Evolutionary conservation across 2,888 invertebrate genomes (phyloP).

Genomic region (Julus scandinavius): DNA sequence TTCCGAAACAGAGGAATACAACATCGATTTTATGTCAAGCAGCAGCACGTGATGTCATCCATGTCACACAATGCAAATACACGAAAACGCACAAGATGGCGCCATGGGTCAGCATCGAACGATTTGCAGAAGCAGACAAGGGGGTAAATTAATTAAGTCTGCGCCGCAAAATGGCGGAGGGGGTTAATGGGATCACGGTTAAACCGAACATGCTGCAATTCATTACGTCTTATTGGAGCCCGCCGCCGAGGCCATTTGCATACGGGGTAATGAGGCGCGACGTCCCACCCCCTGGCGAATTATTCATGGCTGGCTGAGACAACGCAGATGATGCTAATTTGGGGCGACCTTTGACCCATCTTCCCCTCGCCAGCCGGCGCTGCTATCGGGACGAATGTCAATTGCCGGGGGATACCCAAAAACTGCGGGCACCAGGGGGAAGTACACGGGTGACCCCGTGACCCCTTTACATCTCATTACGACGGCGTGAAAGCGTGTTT

Average conservation of each 20-base stretch:
- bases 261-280: slow-evolving; percentile 6
- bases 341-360: background rate
- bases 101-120: background rate
- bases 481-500: slow-evolving; percentile 22
- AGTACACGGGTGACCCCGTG: background rate
- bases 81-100: background rate
- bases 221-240: slow-evolving; percentile 3
- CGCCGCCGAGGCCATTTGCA: slow-evolving; percentile 9
- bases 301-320: slow-evolving; percentile 15
- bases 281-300: background rate
- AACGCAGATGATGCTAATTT: slow-evolving; percentile 19
- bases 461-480: slow-evolving; percentile 29
- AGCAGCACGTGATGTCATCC: background rate
- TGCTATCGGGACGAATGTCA: background rate
- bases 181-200: slow-evolving; percentile 37
- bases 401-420: background rate
- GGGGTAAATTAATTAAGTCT: slow-evolving; percentile 34
- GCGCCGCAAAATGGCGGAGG: slow-evolving; percentile 24
- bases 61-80: background rate
- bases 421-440: background rate
- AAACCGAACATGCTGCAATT: slow-evolving; percentile 17
- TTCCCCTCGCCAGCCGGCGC: background rate
- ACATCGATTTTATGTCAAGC: too few relatives aligned
- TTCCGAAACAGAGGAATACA: background rate
- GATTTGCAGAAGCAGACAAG: background rate